Evolutionary conservation across 2,888 invertebrate genomes (phyloP).

Genomic region (Odiellus spinosus): DNA sequence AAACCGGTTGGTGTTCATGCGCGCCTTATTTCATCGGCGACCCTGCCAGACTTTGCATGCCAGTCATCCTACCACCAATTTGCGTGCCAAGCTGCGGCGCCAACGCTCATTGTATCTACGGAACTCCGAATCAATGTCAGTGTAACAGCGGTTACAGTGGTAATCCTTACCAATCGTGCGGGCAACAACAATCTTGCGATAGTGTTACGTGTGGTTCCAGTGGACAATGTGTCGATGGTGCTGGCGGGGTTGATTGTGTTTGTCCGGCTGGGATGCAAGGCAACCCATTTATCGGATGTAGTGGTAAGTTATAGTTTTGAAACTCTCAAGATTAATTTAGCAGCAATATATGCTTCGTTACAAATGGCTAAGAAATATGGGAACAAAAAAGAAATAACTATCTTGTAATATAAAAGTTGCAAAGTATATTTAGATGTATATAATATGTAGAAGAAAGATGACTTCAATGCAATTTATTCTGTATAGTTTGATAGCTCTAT

Average conservation of each 20-base stretch:
- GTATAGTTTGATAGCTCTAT: too few species aligned
- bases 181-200: slow-evolving; percentile 14
- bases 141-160: slow-evolving; percentile 70
- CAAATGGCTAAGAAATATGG: too few species aligned
- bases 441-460: too few species aligned
- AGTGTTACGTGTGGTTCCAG: slow-evolving; percentile 46
- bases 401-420: too few species aligned
- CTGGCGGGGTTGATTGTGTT: slow-evolving; percentile 53
- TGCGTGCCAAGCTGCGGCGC: slow-evolving; percentile 64
- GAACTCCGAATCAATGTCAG: slow-evolving; percentile 54
- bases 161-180: slow-evolving; percentile 72
- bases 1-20: slow-evolving; percentile 67
- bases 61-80: slow-evolving; percentile 56
- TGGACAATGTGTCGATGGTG: slow-evolving; percentile 60
- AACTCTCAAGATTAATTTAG: too few species aligned
- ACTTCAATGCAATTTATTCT: too few species aligned
- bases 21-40: slow-evolving; percentile 75
- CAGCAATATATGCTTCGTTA: too few species aligned
- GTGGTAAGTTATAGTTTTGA: slow-evolving; percentile 32
- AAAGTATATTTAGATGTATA: too few species aligned
- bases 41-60: slow-evolving; percentile 70
- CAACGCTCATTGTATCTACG: slow-evolving; percentile 76
- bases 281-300: slow-evolving; percentile 70
- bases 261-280: slow-evolving; percentile 70
- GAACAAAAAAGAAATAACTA: too few species aligned